Evolutionary conservation across 2,888 invertebrate genomes (phyloP), one percentile per base, ranked within the genome.

Genomic region (Phlogophora meticulosa): DNA sequence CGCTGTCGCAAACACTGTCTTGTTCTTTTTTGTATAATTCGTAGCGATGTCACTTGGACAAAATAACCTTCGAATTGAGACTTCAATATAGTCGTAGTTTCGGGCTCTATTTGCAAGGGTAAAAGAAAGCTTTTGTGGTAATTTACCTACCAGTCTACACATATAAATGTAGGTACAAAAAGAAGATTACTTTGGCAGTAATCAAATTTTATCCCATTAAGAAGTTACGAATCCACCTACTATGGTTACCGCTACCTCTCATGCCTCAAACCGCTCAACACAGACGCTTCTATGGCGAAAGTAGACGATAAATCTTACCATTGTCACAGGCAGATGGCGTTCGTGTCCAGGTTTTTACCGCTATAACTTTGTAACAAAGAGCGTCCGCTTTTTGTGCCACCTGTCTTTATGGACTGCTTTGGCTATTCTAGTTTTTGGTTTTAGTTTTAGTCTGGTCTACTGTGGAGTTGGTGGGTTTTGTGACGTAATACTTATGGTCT

Each of bases 271-370:
- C 80, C 72, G 60, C 24, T 40, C 17, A 68, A 69, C 70, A 72
- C 70, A 82, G 79, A 81, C 82, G 82, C 76, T 82, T 80, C 86
- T 86, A 85, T 83, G 81, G 86, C 84, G 85, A 87, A 87, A 90
- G 88, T 85, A 88, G 87, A 87, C 88, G 76, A 93, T 94, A 94
- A 94, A 93, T 94, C 94, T 91, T 86, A 73, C 86, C 86, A 90
- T 89, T 92, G 93, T 93, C 93, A 87, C 87, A 88, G 86, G 76
- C 94, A 94, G 93, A 93, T 92, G 94, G 90, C 91, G 90, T 83
- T 83, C 76, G 81, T 87, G 92, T 90, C 89, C 91, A 91, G 88
- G 92, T 93, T 93, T 93, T 93, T 92, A 88, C 91, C 82, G 87
- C 89, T 85, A 90, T 89, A 92, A 91, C 92, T 91, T 87, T 87